phyloP scores from a whole-genome alignment of 2,888 invertebrate genomes.

The Rambutsinella grinnellia region DNA sequence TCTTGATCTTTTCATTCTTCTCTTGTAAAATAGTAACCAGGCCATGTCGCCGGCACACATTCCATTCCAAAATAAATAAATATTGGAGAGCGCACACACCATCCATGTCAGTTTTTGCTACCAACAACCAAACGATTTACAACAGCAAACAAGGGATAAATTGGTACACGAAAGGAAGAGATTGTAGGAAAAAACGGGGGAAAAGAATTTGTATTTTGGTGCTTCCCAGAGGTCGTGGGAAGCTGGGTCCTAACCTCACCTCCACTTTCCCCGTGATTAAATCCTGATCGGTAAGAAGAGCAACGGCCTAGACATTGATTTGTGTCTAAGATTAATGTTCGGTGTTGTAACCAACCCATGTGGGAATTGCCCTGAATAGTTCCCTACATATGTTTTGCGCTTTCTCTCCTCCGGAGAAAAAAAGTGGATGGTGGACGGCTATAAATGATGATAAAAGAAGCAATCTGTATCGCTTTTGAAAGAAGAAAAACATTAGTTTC shows the following conservation, averaged over 20 bases:
- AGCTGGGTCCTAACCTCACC: too few species aligned
- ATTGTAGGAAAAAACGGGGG: slow-evolving; percentile 4
- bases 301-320: slow-evolving; percentile 64
- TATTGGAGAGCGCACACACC: too few species aligned
- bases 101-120: too few species aligned
- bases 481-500: too few species aligned
- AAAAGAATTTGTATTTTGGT: slow-evolving; percentile 2
- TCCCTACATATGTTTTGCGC: slow-evolving; percentile 2
- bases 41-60: too few species aligned
- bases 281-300: slow-evolving; percentile 62
- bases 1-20: too few species aligned
- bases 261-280: slow-evolving; percentile 60
- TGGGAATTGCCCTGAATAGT: slow-evolving; percentile 52
- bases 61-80: too few species aligned
- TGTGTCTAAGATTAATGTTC: slow-evolving; percentile 64
- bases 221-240: too few species aligned
- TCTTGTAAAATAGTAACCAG: too few species aligned
- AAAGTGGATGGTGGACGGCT: not conserved
- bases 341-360: slow-evolving; percentile 50
- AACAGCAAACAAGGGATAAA: not conserved
- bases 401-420: not conserved
- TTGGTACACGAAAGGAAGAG: not conserved
- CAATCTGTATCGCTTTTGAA: not conserved
- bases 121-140: too few species aligned
- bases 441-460: not conserved